phyloP scores from a whole-genome alignment of 2,888 invertebrate genomes.

The Drosophila acutilabella region DNA sequence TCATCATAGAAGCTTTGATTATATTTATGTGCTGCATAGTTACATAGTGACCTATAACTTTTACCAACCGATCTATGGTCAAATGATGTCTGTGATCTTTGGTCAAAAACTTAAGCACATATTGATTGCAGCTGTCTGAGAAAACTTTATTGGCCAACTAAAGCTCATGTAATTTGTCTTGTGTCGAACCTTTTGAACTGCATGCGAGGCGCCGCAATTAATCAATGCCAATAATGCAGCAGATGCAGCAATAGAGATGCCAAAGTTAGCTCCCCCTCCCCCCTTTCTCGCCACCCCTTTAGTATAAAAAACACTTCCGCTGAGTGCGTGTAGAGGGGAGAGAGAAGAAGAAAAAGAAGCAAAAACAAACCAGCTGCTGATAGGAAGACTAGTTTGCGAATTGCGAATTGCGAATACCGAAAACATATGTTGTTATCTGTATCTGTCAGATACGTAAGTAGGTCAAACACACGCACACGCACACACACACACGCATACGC shows the following conservation, averaged over 20 bases:
- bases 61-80: slow-evolving; percentile 35
- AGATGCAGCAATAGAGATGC: slow-evolving; percentile 39
- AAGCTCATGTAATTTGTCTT: slow-evolving; percentile 53
- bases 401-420: slow-evolving; percentile 34
- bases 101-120: slow-evolving; percentile 38
- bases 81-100: slow-evolving; percentile 32
- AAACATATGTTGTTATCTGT: slow-evolving; percentile 74
- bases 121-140: slow-evolving; percentile 41
- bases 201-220: slow-evolving; percentile 45
- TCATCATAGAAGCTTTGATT: background rate
- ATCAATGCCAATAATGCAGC: slow-evolving; percentile 58
- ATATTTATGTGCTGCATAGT: background rate
- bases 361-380: slow-evolving; percentile 45
- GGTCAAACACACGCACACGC: slow-evolving; percentile 54
- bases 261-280: background rate
- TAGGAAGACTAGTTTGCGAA: slow-evolving; percentile 32
- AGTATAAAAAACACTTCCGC: slow-evolving; percentile 41
- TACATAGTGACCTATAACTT: slow-evolving; percentile 19
- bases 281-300: too few species aligned
- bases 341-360: background rate
- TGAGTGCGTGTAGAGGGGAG: background rate
- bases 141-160: slow-evolving; percentile 32
- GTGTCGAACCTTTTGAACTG: slow-evolving; percentile 57
- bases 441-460: slow-evolving; percentile 71
- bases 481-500: slow-evolving; percentile 25